Evolutionary conservation across 1,140 invertebrate genomes (phyloP).

Genomic region (Plectrocnemia conspersa): DNA sequence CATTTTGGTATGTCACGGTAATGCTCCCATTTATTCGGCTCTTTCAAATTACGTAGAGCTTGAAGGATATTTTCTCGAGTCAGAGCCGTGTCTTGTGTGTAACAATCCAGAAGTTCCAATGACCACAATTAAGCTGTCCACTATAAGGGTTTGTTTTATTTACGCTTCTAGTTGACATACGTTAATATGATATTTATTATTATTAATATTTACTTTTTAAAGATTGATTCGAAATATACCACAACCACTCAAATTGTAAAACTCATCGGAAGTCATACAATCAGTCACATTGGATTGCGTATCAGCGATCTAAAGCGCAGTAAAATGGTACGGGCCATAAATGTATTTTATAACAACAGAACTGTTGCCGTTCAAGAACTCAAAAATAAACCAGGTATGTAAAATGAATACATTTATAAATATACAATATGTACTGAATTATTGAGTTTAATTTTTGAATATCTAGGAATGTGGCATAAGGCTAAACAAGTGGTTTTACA

Average conservation of each 20-base stretch:
- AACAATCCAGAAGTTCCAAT: slow-evolving; percentile 95
- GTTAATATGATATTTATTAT: no score
- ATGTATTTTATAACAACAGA: slow-evolving; percentile 95
- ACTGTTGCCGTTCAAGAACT: slow-evolving; percentile 94
- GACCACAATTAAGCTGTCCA: slow-evolving; percentile 85
- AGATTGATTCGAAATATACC: slow-evolving; percentile 93
- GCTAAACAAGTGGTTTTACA: slow-evolving; percentile 86
- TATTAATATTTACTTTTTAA: slow-evolving; percentile 19
- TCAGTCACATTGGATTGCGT: slow-evolving; percentile 88
- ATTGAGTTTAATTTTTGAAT: slow-evolving; percentile 27
- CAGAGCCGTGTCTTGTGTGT: slow-evolving; percentile 94
- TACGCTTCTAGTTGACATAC: no score
- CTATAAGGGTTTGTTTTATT: slow-evolving; percentile 69
- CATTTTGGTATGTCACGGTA: slow-evolving; percentile 84
- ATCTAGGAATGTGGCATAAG: slow-evolving; percentile 90
- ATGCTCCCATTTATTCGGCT: slow-evolving; percentile 88
- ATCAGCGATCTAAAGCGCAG: slow-evolving; percentile 93
- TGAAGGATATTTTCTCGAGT: slow-evolving; percentile 94
- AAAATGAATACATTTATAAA: slow-evolving; percentile 4
- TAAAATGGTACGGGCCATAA: slow-evolving; percentile 95
- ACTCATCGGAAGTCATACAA: slow-evolving; percentile 88
- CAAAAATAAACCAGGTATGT: slow-evolving; percentile 79
- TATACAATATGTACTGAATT: slow-evolving; percentile 17
- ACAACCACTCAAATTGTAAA: slow-evolving; percentile 98
- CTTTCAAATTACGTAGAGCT: slow-evolving; percentile 89